Conservation (phyloP, 2,797 vertebrate genomes). For the Leontopithecus rosalia region DNA sequence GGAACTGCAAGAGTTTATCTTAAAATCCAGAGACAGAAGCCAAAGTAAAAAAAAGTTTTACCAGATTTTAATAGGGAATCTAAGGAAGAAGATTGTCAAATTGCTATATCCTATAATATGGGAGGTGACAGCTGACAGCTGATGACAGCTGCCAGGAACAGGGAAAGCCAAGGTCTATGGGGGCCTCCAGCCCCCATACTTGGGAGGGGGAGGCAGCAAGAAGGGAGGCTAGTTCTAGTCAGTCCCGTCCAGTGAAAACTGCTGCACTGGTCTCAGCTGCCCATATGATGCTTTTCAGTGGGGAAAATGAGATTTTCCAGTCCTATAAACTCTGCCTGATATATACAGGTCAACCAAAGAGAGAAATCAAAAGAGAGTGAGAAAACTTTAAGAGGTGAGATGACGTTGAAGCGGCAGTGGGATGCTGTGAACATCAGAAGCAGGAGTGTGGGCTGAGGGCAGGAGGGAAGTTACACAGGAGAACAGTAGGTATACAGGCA, state of each 20-base stretch:
- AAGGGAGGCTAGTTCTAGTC: too few species aligned
- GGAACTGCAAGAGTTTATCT: neutral
- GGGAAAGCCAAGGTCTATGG: neutral
- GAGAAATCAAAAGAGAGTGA: neutral
- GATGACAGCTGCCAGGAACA: neutral
- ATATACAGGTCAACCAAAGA: neutral
- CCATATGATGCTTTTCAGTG: neutral
- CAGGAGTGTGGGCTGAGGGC: neutral
- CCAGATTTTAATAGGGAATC: neutral
- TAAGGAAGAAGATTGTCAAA: neutral
- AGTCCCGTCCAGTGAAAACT: neutral
- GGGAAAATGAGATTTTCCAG: neutral
- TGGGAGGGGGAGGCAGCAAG: neutral
- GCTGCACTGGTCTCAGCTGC: neutral
- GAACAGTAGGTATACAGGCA: neutral
- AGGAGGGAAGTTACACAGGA: neutral
- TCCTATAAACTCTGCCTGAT: neutral
- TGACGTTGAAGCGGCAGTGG: neutral
- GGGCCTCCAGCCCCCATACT: neutral
- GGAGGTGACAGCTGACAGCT: neutral
- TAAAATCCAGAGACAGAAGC: constrained; percentile 32
- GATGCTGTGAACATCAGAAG: neutral
- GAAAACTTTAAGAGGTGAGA: neutral
- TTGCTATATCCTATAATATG: neutral
- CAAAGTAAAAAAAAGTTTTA: constrained; percentile 13